Percentiles rank a stretch among this genome's conserved stretches.
These are phyloP conservation scores for Geodia barretti DNA, from an alignment of 37 sponge, comb jelly and placozoan genomes.

Conservation along the genomic window DNA sequence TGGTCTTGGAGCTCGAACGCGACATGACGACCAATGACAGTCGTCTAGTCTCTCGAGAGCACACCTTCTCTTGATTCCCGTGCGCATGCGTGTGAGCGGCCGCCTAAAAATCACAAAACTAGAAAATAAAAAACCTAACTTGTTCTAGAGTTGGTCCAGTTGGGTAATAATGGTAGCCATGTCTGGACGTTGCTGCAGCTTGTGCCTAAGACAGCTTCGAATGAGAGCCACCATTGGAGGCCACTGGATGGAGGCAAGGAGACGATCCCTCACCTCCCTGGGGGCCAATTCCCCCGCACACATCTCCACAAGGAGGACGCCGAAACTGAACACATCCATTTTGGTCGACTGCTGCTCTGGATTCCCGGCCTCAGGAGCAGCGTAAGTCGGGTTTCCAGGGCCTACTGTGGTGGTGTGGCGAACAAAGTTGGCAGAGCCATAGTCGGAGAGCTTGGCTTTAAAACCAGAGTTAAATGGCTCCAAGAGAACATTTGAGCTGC, in stretches of 20 bases:
- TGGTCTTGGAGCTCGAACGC: constrained; percentile 9
- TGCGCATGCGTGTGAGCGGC: neutral
- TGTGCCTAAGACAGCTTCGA: neutral
- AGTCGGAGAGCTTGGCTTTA: constrained; percentile 60
- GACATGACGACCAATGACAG: neutral
- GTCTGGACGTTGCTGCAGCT: neutral
- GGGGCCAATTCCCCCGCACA: constrained; percentile 39
- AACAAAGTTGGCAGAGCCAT: constrained; percentile 66
- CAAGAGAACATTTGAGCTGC: constrained; percentile 63
- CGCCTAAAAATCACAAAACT: neutral
- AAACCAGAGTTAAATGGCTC: neutral
- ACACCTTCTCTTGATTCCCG: neutral
- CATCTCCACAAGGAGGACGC: constrained; percentile 69
- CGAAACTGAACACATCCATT: constrained; percentile 80
- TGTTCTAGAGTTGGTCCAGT: neutral
- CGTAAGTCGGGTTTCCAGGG: constrained; percentile 55
- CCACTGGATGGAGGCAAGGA: neutral
- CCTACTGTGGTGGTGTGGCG: constrained; percentile 20
- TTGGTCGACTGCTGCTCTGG: constrained; percentile 49
- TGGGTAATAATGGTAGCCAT: neutral
- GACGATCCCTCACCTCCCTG: neutral
- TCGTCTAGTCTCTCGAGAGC: neutral
- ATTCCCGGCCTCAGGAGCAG: constrained; percentile 64
- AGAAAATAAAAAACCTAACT: neutral
- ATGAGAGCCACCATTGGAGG: constrained; percentile 17